Base-by-base conservation (phyloP, 2,797 vertebrate species). In the Sphenodon punctatus region DNA sequence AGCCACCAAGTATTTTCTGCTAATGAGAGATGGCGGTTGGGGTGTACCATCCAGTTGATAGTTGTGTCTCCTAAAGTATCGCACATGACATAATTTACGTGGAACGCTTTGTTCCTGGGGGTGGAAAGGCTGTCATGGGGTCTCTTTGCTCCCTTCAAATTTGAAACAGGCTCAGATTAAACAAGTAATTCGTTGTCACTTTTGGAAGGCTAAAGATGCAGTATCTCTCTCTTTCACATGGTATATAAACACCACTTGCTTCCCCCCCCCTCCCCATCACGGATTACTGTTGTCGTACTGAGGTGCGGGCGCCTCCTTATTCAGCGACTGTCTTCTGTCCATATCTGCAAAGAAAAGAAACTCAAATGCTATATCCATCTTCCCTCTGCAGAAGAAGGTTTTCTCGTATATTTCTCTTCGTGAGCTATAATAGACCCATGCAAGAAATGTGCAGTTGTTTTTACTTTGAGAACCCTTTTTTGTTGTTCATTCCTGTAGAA, bases 1-100 rank as follows among this genome's bases (percentile, higher is more conserved):
- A 27, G 39, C 75, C 80, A 59, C 80, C n/a, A 67, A 6, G 46
- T 64, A 25, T n/a, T 79, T 48, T 25, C 67, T 70, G 51, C 70
- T 71, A 25, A 36, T 30, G 32, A n/a, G 23, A 38, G 12, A 27
- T 3, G 3, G 68, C 69, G 36, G 77, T 72, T 4, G 0, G 48
- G 59, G 39, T 73, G 23, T 22, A 19, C 10, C n/a, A n/a, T 3
- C 39, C 17, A 30, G 4, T 27, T 53, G 2, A 36, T 38, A 58
- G 10, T 55, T 65, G 64, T 19, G 46, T 72, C 68, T 66, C 41
- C 61, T 60, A 11, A 53, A 73, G 48, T 77, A 72, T 67, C 53
- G 39, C 11, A 0, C 38, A 41, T 55, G 30, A 22, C 19, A 55
- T 12, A 45, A 7, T 36, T 48, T 16, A 0, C 7, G 56, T 8